A percentile compares a stretch with the other conserved stretches of the same genome.
These are phyloP conservation scores for Cynopterus sphinx DNA, from an alignment of 2,797 vertebrate genomes.

Conservation along the genomic window DNA sequence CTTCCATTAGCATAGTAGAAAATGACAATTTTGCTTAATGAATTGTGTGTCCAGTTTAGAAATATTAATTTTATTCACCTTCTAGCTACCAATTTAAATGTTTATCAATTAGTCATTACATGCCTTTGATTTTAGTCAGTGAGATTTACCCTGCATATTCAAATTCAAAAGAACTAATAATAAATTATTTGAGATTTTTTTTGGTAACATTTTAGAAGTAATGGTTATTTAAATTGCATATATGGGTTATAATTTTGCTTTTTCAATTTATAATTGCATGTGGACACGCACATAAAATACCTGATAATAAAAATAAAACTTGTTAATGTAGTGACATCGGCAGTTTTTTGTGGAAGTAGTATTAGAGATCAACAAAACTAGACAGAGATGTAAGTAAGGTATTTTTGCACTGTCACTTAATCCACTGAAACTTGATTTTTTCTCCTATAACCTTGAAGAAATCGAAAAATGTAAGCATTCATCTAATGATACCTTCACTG, in stretches of 20 bases:
- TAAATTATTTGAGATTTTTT: conserved; percentile 5
- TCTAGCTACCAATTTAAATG: not conserved
- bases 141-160: conserved; percentile 17
- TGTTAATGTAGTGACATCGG: not conserved
- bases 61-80: conserved; percentile 37
- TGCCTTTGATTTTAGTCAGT: not conserved
- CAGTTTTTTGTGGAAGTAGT: not conserved
- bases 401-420: conserved; percentile 33
- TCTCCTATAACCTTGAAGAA: conserved; percentile 33
- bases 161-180: conserved; percentile 3
- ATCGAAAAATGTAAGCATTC: not conserved
- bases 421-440: conserved; percentile 17
- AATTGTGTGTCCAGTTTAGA: not conserved
- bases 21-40: conserved; percentile 26
- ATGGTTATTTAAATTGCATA: not conserved
- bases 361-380: conserved; percentile 1
- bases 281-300: conserved; percentile 32
- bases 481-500: not conserved
- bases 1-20: not conserved
- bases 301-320: conserved; percentile 41
- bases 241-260: not conserved
- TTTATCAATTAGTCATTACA: conserved; percentile 27
- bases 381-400: not conserved
- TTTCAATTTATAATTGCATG: conserved; percentile 30
- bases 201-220: conserved; percentile 29